Percentiles rank a stretch among this genome's conserved stretches.
Evolutionary conservation across 2,113 vertebrate genomes (phyloP).

Genomic region (Furnarius figulus): DNA sequence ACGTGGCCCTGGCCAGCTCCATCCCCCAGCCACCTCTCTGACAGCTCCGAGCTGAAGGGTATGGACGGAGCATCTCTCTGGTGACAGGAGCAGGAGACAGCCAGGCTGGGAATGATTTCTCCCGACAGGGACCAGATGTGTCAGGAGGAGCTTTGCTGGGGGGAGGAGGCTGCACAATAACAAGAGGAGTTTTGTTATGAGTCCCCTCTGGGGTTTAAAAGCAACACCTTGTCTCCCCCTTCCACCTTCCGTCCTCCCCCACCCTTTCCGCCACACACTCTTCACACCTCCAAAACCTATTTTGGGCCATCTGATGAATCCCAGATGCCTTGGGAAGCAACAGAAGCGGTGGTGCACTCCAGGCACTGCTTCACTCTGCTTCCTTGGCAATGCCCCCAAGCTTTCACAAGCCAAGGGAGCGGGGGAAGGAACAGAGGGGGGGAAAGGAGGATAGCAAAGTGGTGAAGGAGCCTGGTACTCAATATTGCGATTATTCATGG

Average conservation of each 20-base stretch:
- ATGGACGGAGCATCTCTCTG: not conserved
- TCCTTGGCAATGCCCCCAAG: conserved; percentile 63
- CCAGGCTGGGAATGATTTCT: not conserved
- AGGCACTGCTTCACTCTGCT: conserved; percentile 40
- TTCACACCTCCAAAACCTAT: conserved; percentile 71
- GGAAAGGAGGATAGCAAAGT: not conserved
- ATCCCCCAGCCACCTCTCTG: not conserved
- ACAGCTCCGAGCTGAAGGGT: not conserved
- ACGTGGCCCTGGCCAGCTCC: not conserved
- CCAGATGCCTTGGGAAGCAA: conserved; percentile 65
- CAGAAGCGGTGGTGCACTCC: conserved; percentile 50
- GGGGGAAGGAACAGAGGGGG: conserved; percentile 9
- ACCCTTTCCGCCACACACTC: not conserved
- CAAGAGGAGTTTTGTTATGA: not conserved
- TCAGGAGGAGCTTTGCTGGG: not conserved
- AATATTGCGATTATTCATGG: not conserved
- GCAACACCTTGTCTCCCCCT: conserved; percentile 32
- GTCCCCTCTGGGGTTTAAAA: conserved; percentile 19
- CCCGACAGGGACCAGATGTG: not conserved
- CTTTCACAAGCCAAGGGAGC: conserved; percentile 37
- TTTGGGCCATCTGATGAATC: conserved; percentile 70
- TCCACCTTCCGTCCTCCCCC: conserved; percentile 40
- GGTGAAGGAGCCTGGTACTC: conserved; percentile 24
- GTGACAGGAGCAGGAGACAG: not conserved
- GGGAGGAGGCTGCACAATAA: not conserved